Base-by-base conservation (phyloP, 2,888 invertebrate species). In the Ametastegia equiseti region DNA sequence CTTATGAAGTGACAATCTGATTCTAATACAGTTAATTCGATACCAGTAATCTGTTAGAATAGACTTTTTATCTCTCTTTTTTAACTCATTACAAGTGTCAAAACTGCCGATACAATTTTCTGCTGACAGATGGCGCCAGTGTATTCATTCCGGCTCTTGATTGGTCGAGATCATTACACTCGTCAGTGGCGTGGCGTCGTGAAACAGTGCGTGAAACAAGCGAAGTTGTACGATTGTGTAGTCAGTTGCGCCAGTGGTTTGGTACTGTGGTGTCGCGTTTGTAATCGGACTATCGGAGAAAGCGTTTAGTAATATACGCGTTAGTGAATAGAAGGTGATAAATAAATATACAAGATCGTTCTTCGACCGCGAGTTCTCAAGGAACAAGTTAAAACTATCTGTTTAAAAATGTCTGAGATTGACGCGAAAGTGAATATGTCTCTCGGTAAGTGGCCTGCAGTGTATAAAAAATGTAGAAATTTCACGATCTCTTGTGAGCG, bases 361-460 rank as follows among this genome's bases (percentile, higher is more conserved):
- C n/a, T n/a, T n/a, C n/a, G n/a, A n/a, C 47, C 77, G 80, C 81
- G 81, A 79, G 82, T 82, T 84, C 75, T 15, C 81, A n/a, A 4
- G 19, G 60, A 67, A 54, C 63, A 50, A 54, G 30, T 23, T 30
- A 81, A 77, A 77, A 80, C 73, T 69, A 13, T 47, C n/a, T n/a
- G n/a, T 45, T 42, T 39, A 36, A 89, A 86, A 80, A 91, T 91
- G 91, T 88, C 91, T 83, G 91, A 91, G 85, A 88, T 91, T 86
- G 91, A 91, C 85, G 90, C 90, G 60, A 91, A 91, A 91, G 90
- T 91, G 86, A 91, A 91, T 86, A 91, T 91, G 91, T 91, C 91
- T 85, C 91, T 91, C 85, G 91, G 91, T 91, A 91, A 91, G 91
- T 91, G 88, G 88, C 87, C 85, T n/a, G n/a, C n/a, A 86, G 85